These are phyloP conservation scores for Urechis unicinctus DNA, from an alignment of 2,888 invertebrate genomes.

Conservation along the genomic window DNA sequence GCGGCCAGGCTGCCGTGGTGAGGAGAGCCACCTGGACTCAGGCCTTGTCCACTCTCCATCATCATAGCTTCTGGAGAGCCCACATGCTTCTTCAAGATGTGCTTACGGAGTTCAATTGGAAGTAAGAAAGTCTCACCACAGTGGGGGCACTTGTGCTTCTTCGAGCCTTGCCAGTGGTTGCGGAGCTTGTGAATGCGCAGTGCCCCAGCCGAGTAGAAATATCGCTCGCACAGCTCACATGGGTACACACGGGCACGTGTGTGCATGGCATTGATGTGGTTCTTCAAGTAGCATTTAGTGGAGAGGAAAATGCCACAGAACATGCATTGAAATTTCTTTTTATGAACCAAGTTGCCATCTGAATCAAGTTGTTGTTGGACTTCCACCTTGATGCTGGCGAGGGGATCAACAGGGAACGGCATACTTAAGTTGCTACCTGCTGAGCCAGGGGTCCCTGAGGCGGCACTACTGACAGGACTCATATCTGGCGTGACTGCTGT, in stretches of 20 bases:
- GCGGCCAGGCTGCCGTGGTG: background rate
- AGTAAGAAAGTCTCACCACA: conserved; percentile 23
- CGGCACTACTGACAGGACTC: background rate
- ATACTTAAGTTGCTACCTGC: background rate
- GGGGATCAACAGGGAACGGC: conserved; percentile 3
- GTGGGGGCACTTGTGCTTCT: conserved; percentile 22
- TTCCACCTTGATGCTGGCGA: conserved; percentile 3
- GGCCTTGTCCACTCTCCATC: conserved; percentile 1
- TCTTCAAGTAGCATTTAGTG: conserved; percentile 25
- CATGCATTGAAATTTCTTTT: conserved; percentile 26
- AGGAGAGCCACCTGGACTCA: too few relatives aligned
- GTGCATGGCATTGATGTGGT: conserved; percentile 26
- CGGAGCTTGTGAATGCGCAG: conserved; percentile 26
- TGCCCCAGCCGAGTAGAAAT: conserved; percentile 25
- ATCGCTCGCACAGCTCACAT: conserved; percentile 24
- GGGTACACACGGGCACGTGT: conserved; percentile 24
- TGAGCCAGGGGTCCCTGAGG: too few relatives aligned
- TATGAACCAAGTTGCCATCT: conserved; percentile 4
- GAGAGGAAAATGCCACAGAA: conserved; percentile 25
- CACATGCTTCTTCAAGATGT: conserved; percentile 20
- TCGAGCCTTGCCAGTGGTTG: conserved; percentile 24
- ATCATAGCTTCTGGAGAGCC: background rate
- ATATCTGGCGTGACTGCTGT: background rate
- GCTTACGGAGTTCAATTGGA: conserved; percentile 23
- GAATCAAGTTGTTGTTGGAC: conserved; percentile 3